A percentile compares a stretch with the other conserved stretches of the same genome.
phyloP scores from a whole-genome alignment of 2,888 invertebrate species.

The Stratiomys singularior region DNA sequence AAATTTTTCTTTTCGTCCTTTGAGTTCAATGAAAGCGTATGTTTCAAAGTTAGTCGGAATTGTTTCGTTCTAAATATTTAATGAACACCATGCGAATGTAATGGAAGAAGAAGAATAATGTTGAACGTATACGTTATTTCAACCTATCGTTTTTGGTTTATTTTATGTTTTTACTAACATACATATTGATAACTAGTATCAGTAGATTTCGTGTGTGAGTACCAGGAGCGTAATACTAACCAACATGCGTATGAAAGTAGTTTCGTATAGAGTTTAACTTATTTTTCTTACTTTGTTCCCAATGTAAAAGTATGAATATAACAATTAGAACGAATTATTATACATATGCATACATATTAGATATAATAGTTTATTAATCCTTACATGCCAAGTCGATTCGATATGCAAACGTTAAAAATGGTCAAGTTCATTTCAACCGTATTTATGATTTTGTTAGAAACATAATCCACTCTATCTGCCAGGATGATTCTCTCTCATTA shows the following conservation, averaged over 20 bases:
- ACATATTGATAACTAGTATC: too few species aligned
- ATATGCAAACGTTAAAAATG: not conserved
- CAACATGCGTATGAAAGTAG: not conserved
- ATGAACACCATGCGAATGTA: not conserved
- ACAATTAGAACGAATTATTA: not conserved
- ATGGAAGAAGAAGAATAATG: conserved; percentile 11
- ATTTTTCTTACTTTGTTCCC: conserved; percentile 31
- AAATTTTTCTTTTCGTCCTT: conserved; percentile 1
- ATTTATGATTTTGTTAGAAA: conserved; percentile 18
- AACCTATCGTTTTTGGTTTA: not conserved
- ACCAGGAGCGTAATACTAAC: not conserved
- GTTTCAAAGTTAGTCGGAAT: too few species aligned
- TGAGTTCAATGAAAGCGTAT: not conserved
- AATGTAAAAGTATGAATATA: not conserved
- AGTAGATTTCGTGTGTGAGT: too few species aligned
- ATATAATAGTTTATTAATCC: not conserved
- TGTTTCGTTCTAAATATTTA: not conserved
- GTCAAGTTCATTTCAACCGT: not conserved
- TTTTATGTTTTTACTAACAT: too few species aligned
- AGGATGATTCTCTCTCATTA: conserved; percentile 29
- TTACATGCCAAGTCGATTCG: conserved; percentile 39
- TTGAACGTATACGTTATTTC: conserved; percentile 42
- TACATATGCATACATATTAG: too few species aligned
- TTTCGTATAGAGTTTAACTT: conserved; percentile 24
- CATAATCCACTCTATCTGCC: conserved; percentile 30